Conservation (phyloP, 2,113 vertebrate genomes). For the Prinia subflava region DNA sequence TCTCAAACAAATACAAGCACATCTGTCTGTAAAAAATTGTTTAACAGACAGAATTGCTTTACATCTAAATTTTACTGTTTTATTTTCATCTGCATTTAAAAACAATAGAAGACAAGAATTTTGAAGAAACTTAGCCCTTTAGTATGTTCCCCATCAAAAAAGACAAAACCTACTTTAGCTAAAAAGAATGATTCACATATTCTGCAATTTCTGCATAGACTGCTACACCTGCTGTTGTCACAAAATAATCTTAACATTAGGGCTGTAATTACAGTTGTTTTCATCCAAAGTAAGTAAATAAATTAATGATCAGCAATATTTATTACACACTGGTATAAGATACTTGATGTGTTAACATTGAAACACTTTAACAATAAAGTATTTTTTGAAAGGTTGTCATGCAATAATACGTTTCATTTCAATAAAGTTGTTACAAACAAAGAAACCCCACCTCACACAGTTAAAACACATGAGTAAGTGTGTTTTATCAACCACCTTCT, state of each 20-base stretch:
- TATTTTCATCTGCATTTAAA: neutral
- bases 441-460: rapidly evolving
- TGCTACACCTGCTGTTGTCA: neutral
- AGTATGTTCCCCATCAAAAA: neutral
- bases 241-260: neutral
- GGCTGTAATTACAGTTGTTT: neutral
- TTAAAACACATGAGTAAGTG: rapidly evolving
- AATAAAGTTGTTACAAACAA: neutral
- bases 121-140: neutral
- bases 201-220: neutral
- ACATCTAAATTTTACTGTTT: neutral
- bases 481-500: neutral
- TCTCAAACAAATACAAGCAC: slow-evolving; percentile 1
- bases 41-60: neutral
- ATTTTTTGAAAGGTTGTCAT: neutral
- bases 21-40: neutral
- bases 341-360: neutral
- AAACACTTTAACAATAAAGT: neutral
- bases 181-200: neutral
- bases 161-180: neutral
- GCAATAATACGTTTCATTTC: neutral
- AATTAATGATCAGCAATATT: neutral
- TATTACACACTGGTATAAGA: neutral
- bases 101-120: neutral
- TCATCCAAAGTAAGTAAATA: neutral